These are phyloP conservation scores for Drosophila eohydei DNA, from an alignment of 2,888 invertebrate genomes.

Conservation along the genomic window DNA sequence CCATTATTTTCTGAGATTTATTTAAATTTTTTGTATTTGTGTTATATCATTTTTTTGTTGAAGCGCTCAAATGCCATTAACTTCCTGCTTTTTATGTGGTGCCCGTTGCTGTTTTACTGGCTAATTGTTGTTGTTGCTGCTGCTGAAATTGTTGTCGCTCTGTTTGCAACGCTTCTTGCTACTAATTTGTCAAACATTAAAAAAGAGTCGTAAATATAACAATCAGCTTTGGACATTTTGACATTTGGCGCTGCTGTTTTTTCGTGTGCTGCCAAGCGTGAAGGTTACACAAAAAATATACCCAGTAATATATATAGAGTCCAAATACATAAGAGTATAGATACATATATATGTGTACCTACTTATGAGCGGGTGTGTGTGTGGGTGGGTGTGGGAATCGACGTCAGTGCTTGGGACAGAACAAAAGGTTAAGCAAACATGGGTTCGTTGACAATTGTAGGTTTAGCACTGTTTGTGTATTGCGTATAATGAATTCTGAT, in stretches of 20 bases:
- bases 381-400: conserved; percentile 39
- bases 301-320: conserved; percentile 5
- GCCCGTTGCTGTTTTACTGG: conserved; percentile 34
- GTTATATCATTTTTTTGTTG: neutral
- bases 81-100: conserved; percentile 60
- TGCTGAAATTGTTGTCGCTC: conserved; percentile 36
- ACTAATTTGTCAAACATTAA: conserved; percentile 79
- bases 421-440: conserved; percentile 28
- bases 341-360: conserved; percentile 2
- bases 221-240: conserved; percentile 75
- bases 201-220: conserved; percentile 77
- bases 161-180: conserved; percentile 53
- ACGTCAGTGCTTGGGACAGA: conserved; percentile 12
- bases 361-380: neutral
- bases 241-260: conserved; percentile 61
- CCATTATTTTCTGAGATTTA: conserved; percentile 20
- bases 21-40: conserved; percentile 7
- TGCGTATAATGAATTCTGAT: neutral
- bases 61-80: conserved; percentile 62
- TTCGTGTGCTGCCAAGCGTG: conserved; percentile 63
- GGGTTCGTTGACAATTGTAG: conserved; percentile 22
- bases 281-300: conserved; percentile 53
- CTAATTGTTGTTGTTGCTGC: conserved; percentile 40
- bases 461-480: neutral
- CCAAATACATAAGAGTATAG: conserved; percentile 4